Base-by-base conservation (phyloP, 2,888 invertebrate species). In the Liopterus haemorrhoidalis region DNA sequence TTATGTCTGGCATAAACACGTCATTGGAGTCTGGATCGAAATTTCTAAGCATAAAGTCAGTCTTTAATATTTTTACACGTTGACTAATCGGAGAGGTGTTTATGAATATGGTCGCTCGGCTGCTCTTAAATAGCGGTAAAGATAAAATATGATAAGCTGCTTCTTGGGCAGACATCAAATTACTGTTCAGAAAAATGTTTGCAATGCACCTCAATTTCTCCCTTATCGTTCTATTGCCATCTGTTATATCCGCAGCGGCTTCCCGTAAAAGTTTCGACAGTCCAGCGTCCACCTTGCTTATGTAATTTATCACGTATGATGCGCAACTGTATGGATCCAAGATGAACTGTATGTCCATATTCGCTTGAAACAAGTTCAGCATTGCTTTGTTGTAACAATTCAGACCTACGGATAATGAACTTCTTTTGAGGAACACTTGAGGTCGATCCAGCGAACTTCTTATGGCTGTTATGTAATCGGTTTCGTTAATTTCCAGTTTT, bases 231-330 rank as follows among this genome's bases (percentile, higher is more conserved):
- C 15, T n/a, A 12, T 42, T 27, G 5, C 16, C 32, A 37, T n/a
- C 15, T 19, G 8, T 21, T 25, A 22, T 20, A 8, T 54, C 54
- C 36, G 24, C 33, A 5, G 52, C 49, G 8, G 54, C 53, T 40
- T 52, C 37, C 12, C 54, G 33, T 30, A 54, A 51, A 21, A 59
- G 40, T 46, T 59, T 47, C 18, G 56, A 54, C 4, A 57, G 36
- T 5, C 57, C 58, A 20, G 51, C 44, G 24, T 56, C 51, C 0
- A 54, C 50, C 49, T 60, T 57, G 19, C 51, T 55, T 2, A 58
- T 42, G 37, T 56, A 57, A 31, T 59, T 53, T 6, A 44, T 51
- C 2, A 57, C 1, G 55, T 49, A 33, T 58, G 57, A 16, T 42
- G 30, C 5, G 52, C 53, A 19, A 54, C 49, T 6, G 50, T 55